Evolutionary conservation across 2,797 vertebrate genomes (phyloP).

Genomic region (Brotogeris chrysoptera): DNA sequence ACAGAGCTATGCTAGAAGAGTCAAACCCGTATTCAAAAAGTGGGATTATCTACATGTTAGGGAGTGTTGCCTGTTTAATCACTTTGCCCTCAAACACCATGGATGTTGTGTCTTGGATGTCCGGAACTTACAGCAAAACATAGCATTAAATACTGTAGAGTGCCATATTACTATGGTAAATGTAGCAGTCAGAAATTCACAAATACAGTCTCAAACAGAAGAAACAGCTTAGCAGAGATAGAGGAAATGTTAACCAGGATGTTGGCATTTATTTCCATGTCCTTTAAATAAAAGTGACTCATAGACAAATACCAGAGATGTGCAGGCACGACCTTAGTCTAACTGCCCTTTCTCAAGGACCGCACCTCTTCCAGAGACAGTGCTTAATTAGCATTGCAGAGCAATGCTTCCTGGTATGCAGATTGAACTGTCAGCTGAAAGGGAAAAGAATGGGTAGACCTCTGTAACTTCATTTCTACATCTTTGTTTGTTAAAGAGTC

Average conservation of each 20-base stretch:
- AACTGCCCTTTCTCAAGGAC: background rate
- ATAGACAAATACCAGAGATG: background rate
- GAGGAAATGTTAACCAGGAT: background rate
- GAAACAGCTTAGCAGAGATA: background rate
- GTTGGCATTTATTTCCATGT: background rate
- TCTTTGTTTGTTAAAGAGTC: background rate
- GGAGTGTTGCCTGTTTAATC: background rate
- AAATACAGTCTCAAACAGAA: background rate
- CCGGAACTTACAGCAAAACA: background rate
- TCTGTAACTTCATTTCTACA: background rate
- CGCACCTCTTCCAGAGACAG: background rate
- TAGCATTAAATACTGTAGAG: background rate
- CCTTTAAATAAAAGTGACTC: slow-evolving; percentile 2
- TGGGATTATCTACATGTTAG: background rate
- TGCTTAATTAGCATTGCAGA: background rate
- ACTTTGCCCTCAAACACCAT: background rate
- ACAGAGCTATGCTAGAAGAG: background rate
- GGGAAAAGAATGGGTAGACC: background rate
- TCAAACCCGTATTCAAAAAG: background rate
- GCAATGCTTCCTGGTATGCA: background rate
- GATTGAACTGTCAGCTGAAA: background rate
- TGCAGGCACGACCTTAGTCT: background rate
- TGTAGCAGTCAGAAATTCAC: background rate
- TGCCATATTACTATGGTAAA: background rate
- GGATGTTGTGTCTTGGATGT: background rate